Evolutionary conservation across 2,888 invertebrate species (phyloP), one percentile per base, ranked within the genome.

Genomic region (Drosophila vallismaia): DNA sequence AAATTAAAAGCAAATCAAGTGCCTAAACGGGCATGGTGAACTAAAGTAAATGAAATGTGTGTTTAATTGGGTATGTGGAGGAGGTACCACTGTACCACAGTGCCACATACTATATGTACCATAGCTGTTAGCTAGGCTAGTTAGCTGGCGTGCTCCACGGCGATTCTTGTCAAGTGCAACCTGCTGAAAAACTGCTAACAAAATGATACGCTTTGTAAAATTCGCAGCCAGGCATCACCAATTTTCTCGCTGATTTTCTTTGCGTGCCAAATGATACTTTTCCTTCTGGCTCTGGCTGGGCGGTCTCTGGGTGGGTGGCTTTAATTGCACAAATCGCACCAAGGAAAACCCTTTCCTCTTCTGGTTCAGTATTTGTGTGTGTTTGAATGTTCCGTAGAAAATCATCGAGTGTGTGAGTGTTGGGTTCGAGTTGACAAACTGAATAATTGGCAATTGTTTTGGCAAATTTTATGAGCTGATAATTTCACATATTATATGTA

Each of bases 151-250:
- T 84, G 84, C 63, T 67, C 71, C 53, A 38, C 60, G 71, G 88
- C 82, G 88, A 86, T 84, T 88, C 71, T 67, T 66, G 66, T 71
- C 69, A 82, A 79, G 84, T 82, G 82, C 82, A 82, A 69, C 83
- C 86, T 87, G 86, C 82, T 88, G 88, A 83, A 88, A 83, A 83
- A 86, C 83, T 74, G 88, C 86, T 85, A 84, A 84, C 86, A 80
- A 88, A 88, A 84, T 88, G 86, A 81, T 88, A 88, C 81, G 88
- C 88, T 83, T 88, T 86, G 82, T 83, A 79, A 85, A 85, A 86
- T 79, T 71, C 79, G 77, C 68, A 63, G 67, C 56, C 55, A 38
- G 50, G 60, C 58, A 74, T 71, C 79, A 62, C 63, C 80, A 82
- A 86, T 83, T 83, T 82, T 86, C 86, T 79, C 86, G 79, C 82